Evolutionary conservation across 2,888 invertebrate genomes (phyloP), one percentile per base, ranked within the genome.

Genomic region (Aphodius granarius): DNA sequence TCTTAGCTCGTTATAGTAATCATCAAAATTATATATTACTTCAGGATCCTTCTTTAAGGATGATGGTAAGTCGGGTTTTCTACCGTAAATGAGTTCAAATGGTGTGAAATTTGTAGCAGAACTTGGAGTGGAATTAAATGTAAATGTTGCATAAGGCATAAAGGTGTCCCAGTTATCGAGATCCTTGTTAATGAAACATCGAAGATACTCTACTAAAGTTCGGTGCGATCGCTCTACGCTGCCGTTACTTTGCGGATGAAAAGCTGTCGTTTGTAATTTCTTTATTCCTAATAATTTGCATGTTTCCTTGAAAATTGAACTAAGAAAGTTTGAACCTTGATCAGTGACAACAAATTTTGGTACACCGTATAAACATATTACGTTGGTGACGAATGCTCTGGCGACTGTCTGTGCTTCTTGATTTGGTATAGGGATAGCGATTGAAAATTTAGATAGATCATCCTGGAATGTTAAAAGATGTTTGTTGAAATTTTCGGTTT

Each of bases 391-490:
- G 5, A 82, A 78, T 22, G 63, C 77, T 43, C 77, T 78, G 0
- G 84, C 84, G 3, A 84, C 74, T 0, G 83, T 83, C 70, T 64
- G 64, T 4, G 85, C 82, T 76, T 83, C 82, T 18, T 82, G 81
- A 78, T 85, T 81, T 16, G 78, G 79, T 15, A 85, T 76, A 0
- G 84, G 78, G 66, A 80, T 75, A 4, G 83, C 83, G 72, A 79
- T 78, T 5, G 81, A 81, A 76, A 79, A 84, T 81, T 85, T 84
- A 0, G 83, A 83, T 18, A 84, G 73, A 75, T 83, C 83, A 74
- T 85, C 84, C 79, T 84, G 82, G 72, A 80, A 75, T 16, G 81
- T 83, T 21, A 84, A 63, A 19, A 81, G 78, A 74, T 78, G 83
- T 75, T 73, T 78, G 77, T 83, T 82, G 16, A 79, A 80, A 68